A percentile compares a stretch with the other conserved stretches of the same genome.
Conservation (phyloP, 2,888 invertebrate genomes). For the Mimachlamys varia region DNA sequence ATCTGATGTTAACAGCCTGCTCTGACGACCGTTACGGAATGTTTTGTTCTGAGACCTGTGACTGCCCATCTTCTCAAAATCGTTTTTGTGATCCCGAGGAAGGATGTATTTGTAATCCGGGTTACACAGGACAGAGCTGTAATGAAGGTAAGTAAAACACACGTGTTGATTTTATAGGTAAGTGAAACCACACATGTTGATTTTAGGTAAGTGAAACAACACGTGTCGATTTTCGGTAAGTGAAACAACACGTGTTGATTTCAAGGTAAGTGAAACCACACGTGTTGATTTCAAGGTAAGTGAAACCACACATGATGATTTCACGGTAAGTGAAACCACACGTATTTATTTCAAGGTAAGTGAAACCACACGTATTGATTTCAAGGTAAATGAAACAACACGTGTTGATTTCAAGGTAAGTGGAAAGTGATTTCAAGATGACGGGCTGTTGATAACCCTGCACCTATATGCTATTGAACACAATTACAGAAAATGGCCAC, state of each 20-base stretch:
- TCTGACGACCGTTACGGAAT: not conserved
- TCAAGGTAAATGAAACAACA: not conserved
- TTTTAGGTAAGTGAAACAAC: not conserved
- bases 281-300: not conserved
- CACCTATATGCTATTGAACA: too few species aligned
- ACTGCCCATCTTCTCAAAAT: not conserved
- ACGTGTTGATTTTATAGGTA: not conserved
- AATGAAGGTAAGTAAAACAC: not conserved
- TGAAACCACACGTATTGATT: too few species aligned
- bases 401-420: too few species aligned
- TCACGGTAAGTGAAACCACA: too few species aligned
- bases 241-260: too few species aligned
- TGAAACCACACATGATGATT: too few species aligned
- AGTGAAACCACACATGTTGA: too few species aligned
- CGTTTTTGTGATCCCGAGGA: constrained; percentile 1
- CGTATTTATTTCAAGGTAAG: too few species aligned
- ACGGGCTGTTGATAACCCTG: too few species aligned
- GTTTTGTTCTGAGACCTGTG: not conserved
- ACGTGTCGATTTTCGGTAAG: not conserved
- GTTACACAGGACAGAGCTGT: not conserved
- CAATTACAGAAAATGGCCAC: too few species aligned
- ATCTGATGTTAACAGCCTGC: not conserved
- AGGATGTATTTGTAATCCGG: not conserved
- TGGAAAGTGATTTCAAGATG: too few species aligned
- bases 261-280: not conserved